Percentiles rank a stretch among this genome's conserved stretches.
Evolutionary conservation across 2,888 invertebrate genomes (phyloP).

Genomic region (Calameuta filiformis): DNA sequence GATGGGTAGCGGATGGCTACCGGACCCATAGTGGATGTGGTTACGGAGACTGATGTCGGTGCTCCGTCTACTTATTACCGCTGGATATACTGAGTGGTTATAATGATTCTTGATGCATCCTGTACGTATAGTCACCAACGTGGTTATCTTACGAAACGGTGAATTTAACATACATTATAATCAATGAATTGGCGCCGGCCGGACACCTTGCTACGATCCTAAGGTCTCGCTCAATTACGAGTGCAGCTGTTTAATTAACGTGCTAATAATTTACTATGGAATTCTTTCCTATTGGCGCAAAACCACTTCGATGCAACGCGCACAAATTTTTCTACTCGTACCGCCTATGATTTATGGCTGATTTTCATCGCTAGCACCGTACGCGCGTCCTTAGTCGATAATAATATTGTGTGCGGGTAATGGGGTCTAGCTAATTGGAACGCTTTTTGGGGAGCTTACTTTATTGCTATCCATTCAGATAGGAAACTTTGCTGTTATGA

Average conservation of each 20-base stretch:
- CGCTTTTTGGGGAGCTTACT: not conserved
- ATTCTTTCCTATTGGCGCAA: not conserved
- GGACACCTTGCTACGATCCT: conserved; percentile 24
- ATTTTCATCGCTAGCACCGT: not conserved
- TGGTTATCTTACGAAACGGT: conserved; percentile 28
- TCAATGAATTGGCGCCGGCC: conserved; percentile 44
- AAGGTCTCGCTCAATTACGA: conserved; percentile 26
- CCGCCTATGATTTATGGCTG: not conserved
- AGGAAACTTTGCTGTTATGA: not conserved
- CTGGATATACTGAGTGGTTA: not conserved
- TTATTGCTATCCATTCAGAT: not conserved
- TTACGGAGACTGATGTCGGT: not conserved
- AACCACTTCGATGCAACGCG: not conserved
- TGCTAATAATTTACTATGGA: not conserved
- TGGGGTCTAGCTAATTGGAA: not conserved
- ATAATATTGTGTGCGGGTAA: not conserved
- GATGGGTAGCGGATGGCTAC: not conserved
- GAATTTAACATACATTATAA: conserved; percentile 41
- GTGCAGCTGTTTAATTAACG: conserved; percentile 32
- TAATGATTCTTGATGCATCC: not conserved
- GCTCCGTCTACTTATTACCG: not conserved
- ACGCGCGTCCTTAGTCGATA: not conserved
- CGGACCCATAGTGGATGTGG: not conserved
- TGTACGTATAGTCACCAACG: not conserved
- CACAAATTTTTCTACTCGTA: not conserved